A percentile compares a stretch with the other conserved stretches of the same genome.
Conservation (phyloP, 2,888 invertebrate species). For the Omphaloscelis lunosa region DNA sequence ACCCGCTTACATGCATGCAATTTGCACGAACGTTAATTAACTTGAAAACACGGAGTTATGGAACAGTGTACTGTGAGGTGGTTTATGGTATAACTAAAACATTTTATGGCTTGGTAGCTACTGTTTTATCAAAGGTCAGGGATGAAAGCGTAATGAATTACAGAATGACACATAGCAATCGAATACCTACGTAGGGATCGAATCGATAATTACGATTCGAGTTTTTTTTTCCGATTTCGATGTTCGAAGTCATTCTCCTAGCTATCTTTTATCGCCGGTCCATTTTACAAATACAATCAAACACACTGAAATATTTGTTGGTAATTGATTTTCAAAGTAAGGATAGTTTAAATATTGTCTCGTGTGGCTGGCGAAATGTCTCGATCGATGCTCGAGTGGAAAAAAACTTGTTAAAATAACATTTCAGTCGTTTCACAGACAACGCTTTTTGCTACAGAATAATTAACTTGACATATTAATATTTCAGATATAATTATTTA, state of each 20-base stretch:
- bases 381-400: neutral
- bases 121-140: constrained; percentile 3
- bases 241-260: neutral
- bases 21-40: constrained; percentile 47
- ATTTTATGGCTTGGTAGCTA: neutral
- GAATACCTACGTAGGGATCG: neutral
- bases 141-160: neutral
- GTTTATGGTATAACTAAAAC: constrained; percentile 8
- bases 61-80: neutral
- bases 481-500: too few species aligned
- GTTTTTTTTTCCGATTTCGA: neutral
- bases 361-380: neutral
- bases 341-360: neutral
- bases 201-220: neutral
- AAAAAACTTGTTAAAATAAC: neutral
- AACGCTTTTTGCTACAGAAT: neutral
- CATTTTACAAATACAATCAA: neutral
- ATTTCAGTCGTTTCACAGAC: neutral
- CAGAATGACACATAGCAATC: neutral
- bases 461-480: too few species aligned
- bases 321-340: neutral
- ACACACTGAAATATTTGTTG: neutral
- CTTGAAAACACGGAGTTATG: constrained; percentile 18
- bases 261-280: neutral
- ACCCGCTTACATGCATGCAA: constrained; percentile 24